Evolutionary conservation across 2,113 vertebrate species (phyloP).

Genomic region (Saccopteryx leptura): DNA sequence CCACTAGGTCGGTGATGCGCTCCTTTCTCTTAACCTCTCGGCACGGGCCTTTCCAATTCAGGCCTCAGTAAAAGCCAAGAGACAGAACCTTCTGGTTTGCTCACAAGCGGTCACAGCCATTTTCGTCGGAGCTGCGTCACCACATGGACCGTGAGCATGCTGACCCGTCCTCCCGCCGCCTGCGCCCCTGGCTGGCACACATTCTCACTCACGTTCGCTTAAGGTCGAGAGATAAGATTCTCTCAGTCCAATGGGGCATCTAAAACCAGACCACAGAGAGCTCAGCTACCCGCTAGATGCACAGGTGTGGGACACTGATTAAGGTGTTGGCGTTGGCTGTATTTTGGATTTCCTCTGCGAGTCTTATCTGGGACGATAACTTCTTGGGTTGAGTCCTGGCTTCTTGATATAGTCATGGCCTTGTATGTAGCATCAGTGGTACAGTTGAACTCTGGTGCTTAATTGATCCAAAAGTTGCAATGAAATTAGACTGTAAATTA

Average conservation of each 20-base stretch:
- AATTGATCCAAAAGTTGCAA: too few relatives aligned
- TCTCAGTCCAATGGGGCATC: background rate
- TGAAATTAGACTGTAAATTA: background rate
- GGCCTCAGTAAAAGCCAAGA: background rate
- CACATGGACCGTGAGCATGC: accelerated
- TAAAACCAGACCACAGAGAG: background rate
- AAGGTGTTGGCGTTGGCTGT: accelerated
- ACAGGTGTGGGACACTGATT: accelerated
- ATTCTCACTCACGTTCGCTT: accelerated
- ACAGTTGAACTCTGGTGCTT: background rate
- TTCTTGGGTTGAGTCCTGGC: background rate
- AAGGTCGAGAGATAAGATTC: background rate
- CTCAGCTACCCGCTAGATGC: accelerated
- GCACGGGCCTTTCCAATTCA: background rate
- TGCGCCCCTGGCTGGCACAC: background rate
- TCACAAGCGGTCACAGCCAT: background rate
- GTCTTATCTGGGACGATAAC: background rate
- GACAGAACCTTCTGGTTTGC: background rate
- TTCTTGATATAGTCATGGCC: background rate
- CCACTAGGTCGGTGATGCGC: accelerated
- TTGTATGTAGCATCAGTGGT: background rate
- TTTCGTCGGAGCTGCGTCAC: accelerated
- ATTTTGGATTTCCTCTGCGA: background rate
- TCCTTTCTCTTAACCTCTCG: background rate
- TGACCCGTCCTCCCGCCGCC: background rate